Evolutionary conservation across 2,797 vertebrate species (phyloP).

Genomic region (Phrynocephalus forsythii): DNA sequence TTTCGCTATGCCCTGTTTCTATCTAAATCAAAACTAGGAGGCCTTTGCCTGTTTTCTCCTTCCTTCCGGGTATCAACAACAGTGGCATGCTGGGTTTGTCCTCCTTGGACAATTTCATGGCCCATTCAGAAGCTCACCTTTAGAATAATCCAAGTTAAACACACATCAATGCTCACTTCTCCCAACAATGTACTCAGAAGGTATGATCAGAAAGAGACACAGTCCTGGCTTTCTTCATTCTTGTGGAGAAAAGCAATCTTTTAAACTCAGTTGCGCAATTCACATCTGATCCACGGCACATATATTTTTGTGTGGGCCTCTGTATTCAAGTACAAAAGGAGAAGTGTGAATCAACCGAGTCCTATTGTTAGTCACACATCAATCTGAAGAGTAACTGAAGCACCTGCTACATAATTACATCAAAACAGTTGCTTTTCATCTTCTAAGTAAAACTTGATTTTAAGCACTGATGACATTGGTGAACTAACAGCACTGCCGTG

Average conservation of each 20-base stretch:
- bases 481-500: background rate
- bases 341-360: background rate
- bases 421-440: conserved; percentile 66
- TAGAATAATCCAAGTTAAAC: conserved; percentile 68
- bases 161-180: background rate
- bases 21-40: background rate
- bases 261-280: background rate
- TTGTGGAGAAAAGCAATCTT: background rate
- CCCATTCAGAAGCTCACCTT: background rate
- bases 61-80: conserved; percentile 20
- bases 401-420: conserved; percentile 47
- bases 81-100: conserved; percentile 8
- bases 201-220: background rate
- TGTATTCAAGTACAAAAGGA: background rate
- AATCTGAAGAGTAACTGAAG: conserved; percentile 40
- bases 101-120: background rate
- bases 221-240: background rate
- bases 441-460: conserved; percentile 68
- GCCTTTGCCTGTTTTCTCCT: background rate
- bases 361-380: background rate
- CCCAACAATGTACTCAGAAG: background rate
- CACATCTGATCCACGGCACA: background rate
- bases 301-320: background rate
- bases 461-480: background rate
- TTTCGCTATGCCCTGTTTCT: background rate